phyloP scores from a whole-genome alignment of 1,140 invertebrate genomes.

The Stenopsyche tienmushanensis region DNA sequence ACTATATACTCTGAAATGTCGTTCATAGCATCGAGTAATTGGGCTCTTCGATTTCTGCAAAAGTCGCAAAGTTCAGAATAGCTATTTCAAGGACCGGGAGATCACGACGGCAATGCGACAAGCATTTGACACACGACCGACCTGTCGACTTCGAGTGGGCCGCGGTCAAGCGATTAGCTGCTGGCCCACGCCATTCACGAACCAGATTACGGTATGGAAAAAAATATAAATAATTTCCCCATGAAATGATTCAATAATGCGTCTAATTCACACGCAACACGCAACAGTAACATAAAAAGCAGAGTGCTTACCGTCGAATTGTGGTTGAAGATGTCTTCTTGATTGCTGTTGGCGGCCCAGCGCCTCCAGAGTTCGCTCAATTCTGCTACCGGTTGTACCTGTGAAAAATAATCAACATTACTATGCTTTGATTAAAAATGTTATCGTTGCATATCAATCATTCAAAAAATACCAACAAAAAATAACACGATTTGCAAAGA shows the following conservation, averaged over 20 bases:
- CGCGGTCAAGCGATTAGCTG: conserved; percentile 7
- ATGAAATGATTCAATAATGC: conserved; percentile 1
- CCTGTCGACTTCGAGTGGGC: conserved; percentile 7
- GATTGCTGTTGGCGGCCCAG: conserved; percentile 50
- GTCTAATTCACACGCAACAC: background rate
- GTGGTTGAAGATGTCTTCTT: conserved; percentile 22
- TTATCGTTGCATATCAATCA: too few relatives aligned
- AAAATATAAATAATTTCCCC: conserved; percentile 7
- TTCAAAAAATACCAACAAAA: background rate
- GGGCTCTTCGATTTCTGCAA: background rate
- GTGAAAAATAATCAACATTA: conserved; percentile 21
- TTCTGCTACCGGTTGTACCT: conserved; percentile 85
- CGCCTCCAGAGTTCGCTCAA: conserved; percentile 81
- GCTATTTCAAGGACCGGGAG: too few relatives aligned
- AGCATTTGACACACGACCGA: background rate
- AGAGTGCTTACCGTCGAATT: conserved; percentile 15
- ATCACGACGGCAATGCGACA: background rate
- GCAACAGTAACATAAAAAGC: background rate
- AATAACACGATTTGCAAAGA: background rate
- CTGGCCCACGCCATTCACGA: conserved; percentile 18
- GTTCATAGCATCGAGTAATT: too few relatives aligned
- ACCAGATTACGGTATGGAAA: background rate
- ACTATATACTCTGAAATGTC: too few relatives aligned
- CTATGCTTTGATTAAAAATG: too few relatives aligned
- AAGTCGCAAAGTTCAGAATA: too few relatives aligned